These are phyloP conservation scores for Reinhardtius hippoglossoides DNA, from an alignment of 2,113 vertebrate genomes.

Conservation along the genomic window DNA sequence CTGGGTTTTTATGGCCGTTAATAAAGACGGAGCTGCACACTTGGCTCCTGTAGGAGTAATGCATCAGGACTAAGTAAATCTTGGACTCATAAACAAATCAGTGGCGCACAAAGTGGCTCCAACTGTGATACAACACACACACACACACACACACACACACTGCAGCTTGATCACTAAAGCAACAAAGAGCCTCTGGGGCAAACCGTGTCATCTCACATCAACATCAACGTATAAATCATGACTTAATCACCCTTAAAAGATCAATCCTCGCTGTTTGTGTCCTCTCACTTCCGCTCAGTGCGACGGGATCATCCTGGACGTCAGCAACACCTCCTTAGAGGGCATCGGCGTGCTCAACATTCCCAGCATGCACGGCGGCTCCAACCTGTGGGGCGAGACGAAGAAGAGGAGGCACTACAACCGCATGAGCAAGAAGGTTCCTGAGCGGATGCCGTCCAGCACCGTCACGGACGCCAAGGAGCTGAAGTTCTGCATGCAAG, in stretches of 20 bases:
- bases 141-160: background rate
- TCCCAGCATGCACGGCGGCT: constrained; percentile 97
- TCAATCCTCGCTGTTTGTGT: background rate
- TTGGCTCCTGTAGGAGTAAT: constrained; percentile 11
- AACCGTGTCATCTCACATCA: background rate
- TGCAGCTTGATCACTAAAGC: background rate
- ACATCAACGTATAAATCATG: background rate
- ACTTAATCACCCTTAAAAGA: background rate
- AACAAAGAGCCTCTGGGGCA: background rate
- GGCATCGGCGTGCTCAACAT: constrained; percentile 96
- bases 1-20: constrained; percentile 2
- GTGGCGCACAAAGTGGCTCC: background rate
- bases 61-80: constrained; percentile 21
- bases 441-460: constrained; percentile 72
- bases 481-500: constrained; percentile 94
- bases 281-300: constrained; percentile 81
- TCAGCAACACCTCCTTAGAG: constrained; percentile 91
- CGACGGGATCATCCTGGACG: constrained; percentile 90
- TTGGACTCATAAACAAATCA: background rate
- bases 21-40: constrained; percentile 1
- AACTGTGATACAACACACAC: background rate
- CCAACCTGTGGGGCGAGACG: constrained; percentile 95
- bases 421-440: constrained; percentile 89
- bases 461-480: constrained; percentile 91
- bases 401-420: constrained; percentile 91